Evolutionary conservation across 2,113 vertebrate genomes (phyloP), one percentile per base, ranked within the genome.

Genomic region (Carettochelys insculpta): DNA sequence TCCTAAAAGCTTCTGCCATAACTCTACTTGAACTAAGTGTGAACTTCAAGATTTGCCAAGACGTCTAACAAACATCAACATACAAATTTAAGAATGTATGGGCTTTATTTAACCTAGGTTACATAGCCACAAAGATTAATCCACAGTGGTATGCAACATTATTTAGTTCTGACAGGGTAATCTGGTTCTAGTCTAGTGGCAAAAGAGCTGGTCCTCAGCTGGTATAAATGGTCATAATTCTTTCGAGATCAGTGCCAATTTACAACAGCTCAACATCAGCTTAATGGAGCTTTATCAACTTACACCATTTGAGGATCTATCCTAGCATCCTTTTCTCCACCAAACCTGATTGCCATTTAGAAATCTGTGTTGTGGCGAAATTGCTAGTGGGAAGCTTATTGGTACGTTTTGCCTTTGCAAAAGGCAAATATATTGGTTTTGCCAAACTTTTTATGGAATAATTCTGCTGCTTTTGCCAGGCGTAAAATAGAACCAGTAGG

Each of bases 121-220:
- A 29, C 58, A 61, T 7, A 34, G 58, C 58, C 58, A 61, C 14
- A 61, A 14, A 8, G 58, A 61, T 12, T 34, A 56, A 41, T 5
- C 47, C 48, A 5, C 1, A 1, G 10, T 19, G 3, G 22, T 48
- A 52, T n/a, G n/a, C n/a, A n/a, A n/a, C n/a, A n/a, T n/a, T n/a
- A n/a, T n/a, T 82, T 76, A 25, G 68, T 24, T 45, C 41, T 43
- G 19, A 73, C 11, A 6, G 24, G 68, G 41, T 73, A 73, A 73
- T 6, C 20, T 43, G 41, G 41, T 24, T 73, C 38, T 11, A 43
- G 7, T 43, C 47, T 22, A 10, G 71, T 68, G n/a, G 77, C 25
- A 71, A 56, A 78, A 51, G 13, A 54, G 25, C 12, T 52, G 11
- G 77, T 14, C 50, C 68, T 50, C 34, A 27, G 17, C 38, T 29